Conservation (phyloP, 30 jellyfish, hydroid and myxozoan species). For the Turritopsis rubra region DNA sequence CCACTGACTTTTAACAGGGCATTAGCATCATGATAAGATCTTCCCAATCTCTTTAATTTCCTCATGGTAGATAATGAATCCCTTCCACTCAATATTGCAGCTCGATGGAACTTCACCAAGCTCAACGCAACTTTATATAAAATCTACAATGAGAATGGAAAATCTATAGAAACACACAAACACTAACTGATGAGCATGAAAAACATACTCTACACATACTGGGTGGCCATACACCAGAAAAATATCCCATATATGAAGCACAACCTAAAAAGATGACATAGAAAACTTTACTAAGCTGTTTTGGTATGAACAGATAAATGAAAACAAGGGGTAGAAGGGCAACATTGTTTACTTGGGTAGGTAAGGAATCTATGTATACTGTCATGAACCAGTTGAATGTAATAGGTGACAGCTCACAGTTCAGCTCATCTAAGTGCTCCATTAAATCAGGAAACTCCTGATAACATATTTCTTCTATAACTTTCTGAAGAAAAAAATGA, state of each 20-base stretch:
- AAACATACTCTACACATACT: constrained; percentile 32
- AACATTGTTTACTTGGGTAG: constrained; percentile 41
- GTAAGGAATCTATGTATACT: constrained; percentile 75
- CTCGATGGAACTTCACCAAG: constrained; percentile 52
- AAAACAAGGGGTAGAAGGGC: background rate
- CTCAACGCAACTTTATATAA: constrained; percentile 62
- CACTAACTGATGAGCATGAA: background rate
- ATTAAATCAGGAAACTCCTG: constrained; percentile 46
- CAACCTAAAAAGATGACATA: constrained; percentile 37
- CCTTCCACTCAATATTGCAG: constrained; percentile 29
- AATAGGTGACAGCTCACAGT: constrained; percentile 81
- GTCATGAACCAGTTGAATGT: constrained; percentile 94
- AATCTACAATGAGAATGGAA: constrained; percentile 30
- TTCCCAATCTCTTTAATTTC: constrained; percentile 57
- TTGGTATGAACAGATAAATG: background rate
- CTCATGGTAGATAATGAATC: constrained; percentile 54
- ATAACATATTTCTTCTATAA: constrained; percentile 39
- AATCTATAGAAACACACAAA: background rate
- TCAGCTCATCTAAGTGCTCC: constrained; percentile 40
- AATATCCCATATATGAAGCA: constrained; percentile 59
- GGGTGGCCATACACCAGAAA: constrained; percentile 68
- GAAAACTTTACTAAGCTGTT: background rate
- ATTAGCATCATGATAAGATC: constrained; percentile 46
- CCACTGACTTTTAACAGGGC: constrained; percentile 36
- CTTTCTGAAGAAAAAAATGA: constrained; percentile 38